Evolutionary conservation across 2,888 invertebrate genomes (phyloP).

Genomic region (Troides helena): DNA sequence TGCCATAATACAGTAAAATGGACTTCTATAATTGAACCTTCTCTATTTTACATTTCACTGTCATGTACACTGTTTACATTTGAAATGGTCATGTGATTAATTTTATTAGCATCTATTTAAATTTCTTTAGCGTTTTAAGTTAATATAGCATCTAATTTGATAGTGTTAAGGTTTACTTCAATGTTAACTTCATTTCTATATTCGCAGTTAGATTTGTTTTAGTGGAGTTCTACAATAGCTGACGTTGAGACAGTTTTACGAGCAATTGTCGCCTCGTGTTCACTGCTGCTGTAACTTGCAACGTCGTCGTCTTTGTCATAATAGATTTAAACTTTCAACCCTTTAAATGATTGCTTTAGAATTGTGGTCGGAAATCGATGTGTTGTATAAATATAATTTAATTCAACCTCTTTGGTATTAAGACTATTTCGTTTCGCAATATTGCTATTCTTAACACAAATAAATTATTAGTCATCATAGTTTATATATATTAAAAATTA

Average conservation of each 20-base stretch:
- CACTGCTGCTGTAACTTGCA: conserved; percentile 5
- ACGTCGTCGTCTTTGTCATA: conserved; percentile 2
- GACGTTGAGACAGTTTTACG: conserved; percentile 14
- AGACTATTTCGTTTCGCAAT: too few species aligned
- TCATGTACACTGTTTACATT: conserved; percentile 5
- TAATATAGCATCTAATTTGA: not conserved
- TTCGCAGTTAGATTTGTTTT: not conserved
- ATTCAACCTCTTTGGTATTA: too few species aligned
- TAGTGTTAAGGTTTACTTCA: not conserved
- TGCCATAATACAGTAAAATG: too few species aligned
- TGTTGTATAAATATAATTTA: too few species aligned
- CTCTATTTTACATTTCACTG: not conserved
- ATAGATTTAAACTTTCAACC: not conserved
- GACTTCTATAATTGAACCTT: not conserved
- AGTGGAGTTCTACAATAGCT: not conserved
- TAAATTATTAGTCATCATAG: too few species aligned
- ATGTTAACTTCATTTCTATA: not conserved
- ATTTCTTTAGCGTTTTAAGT: not conserved
- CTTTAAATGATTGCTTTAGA: too few species aligned
- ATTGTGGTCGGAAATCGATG: too few species aligned
- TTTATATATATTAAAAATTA: too few species aligned
- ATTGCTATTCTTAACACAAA: too few species aligned
- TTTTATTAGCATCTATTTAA: conserved; percentile 1
- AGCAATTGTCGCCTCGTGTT: conserved; percentile 8
- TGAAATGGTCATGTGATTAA: not conserved